These are phyloP conservation scores for Festucalex cinctus DNA, from an alignment of 2,113 vertebrate genomes.

Conservation along the genomic window DNA sequence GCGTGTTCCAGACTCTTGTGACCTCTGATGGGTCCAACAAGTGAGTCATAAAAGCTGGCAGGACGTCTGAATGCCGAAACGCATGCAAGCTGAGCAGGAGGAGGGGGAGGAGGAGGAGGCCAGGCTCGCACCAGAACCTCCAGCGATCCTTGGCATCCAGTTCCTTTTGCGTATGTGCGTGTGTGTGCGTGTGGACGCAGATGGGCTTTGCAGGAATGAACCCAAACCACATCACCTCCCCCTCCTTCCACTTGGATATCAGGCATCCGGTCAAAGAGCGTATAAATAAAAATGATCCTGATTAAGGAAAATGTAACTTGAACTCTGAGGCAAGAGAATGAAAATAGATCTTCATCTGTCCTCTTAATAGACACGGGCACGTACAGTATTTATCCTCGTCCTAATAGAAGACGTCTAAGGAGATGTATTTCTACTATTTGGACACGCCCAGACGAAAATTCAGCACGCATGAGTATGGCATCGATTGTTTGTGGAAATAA, in stretches of 20 bases:
- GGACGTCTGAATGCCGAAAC: slow-evolving; percentile 26
- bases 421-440: neutral
- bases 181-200: slow-evolving; percentile 12
- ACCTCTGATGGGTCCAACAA: neutral
- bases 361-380: neutral
- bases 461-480: neutral
- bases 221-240: neutral
- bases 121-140: slow-evolving; percentile 37
- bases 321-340: neutral
- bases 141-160: slow-evolving; percentile 46
- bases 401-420: neutral
- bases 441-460: neutral
- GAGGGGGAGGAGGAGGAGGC: slow-evolving; percentile 21
- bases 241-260: neutral
- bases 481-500: neutral
- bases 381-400: neutral
- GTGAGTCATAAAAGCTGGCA: slow-evolving; percentile 34
- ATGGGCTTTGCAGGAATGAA: slow-evolving; percentile 21
- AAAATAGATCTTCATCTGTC: neutral
- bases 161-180: neutral
- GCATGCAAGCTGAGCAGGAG: slow-evolving; percentile 31
- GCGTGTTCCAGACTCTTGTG: neutral
- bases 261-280: neutral
- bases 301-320: slow-evolving; percentile 14
- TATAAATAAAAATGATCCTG: slow-evolving; percentile 13